Base-by-base conservation (phyloP, 2,888 invertebrate species). In the Ochropleura plecta region DNA sequence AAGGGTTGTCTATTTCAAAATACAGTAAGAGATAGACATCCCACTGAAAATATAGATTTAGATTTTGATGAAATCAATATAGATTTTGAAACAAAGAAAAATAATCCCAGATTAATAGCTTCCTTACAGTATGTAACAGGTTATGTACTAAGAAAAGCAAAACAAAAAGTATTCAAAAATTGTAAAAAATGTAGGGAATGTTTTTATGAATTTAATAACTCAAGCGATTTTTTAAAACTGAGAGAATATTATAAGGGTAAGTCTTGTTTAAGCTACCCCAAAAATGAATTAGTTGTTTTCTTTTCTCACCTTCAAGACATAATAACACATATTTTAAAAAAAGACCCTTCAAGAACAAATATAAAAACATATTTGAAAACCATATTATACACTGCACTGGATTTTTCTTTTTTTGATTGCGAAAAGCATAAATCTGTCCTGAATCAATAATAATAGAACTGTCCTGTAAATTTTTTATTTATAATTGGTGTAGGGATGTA, bases 391-490 rank as follows among this genome's bases (percentile, higher is more conserved):
- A 5, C n/a, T 6, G 12, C 30, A 3, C n/a, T 73, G 0, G 72
- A 73, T 67, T 73, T 73, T 66, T 51, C 7, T 44, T 18, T 73
- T 60, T 62, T 73, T 53, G 16, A 60, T 46, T 73, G 67, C 6
- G 60, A 67, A 67, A 73, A 60, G 4, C 73, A 73, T 8, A 67
- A 66, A 18, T 30, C n/a, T n/a, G n/a, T n/a, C n/a, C 49, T 3
- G 8, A 60, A 51, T 51, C 30, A 46, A 67, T 67, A 1, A 66
- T 60, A 10, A 51, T 66, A 51, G 60, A 73, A 5, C 59, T 66
- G 66, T 62, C 42, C 60, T 62, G 72, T 51, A 73, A 66, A 60
- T 66, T 66, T 66, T 66, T 73, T 10, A 60, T 73, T 51, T 60
- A 44, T 51, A 73, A 66, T 44, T 73, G 66, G 66, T 66, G 66